Base-by-base conservation (phyloP, 2,888 invertebrate species). In the Strigamia crassipes region DNA sequence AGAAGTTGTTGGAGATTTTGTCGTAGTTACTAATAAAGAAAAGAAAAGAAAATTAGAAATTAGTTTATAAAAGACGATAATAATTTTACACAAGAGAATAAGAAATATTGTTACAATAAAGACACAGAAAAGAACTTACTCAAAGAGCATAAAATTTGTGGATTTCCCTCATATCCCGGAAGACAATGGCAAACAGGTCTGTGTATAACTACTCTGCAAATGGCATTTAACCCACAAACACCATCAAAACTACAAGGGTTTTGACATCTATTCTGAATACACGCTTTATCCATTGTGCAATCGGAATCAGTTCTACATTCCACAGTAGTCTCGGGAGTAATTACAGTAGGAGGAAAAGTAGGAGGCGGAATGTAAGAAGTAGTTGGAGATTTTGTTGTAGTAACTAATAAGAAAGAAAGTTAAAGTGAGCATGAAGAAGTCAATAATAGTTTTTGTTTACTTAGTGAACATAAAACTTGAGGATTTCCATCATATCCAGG, bases 141-240 rank as follows among this genome's bases (percentile, higher is more conserved):
- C 42, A 79, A 34, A 83, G 89, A 89, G 87, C 95, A 95, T 86
- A 91, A 91, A 61, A 93, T 90, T 87, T 92, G 94, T 9, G 95
- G 92, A 87, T 95, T 94, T 85, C 95, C 95, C 84, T 91, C 89
- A 87, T 90, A 93, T 34, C 94, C 94, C 46, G 91, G 89, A 81
- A 91, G 89, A 87, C 95, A 95, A 87, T 91, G 90, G 86, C 96
- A 96, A 86, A 41, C 42, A 15, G 91, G 90, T 41, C 81, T 93
- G 86, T 94, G 94, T 87, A 93, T 93, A 4, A 93, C 91, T 21
- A 93, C 92, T 86, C 92, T 91, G 87, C 94, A 94, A 79, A 90
- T 87, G 9, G 94, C 92, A 85, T 90, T 90, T 12, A 92, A 87
- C 38, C 94, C 94, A 87, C 94, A 94, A 83, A 91, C 90, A 86